phyloP scores from a whole-genome alignment of 1,140 invertebrate species.

The Lucilia cuprina region DNA sequence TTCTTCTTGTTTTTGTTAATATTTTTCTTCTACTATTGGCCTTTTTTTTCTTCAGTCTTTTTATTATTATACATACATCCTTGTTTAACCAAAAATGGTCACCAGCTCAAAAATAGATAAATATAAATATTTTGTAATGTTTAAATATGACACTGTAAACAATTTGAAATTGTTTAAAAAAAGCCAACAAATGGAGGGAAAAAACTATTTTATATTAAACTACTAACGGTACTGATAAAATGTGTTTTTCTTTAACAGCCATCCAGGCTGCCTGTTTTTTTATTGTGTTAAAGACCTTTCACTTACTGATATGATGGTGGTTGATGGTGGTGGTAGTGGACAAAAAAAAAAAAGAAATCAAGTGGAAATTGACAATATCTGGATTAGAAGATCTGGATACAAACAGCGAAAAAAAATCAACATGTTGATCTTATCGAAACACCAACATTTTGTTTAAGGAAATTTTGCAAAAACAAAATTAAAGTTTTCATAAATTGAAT shows the following conservation, averaged over 20 bases:
- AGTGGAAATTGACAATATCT: constrained; percentile 14
- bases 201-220: not conserved
- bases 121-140: constrained; percentile 15
- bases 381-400: not conserved
- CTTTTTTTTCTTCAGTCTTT: not conserved
- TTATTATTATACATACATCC: not conserved
- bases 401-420: not conserved
- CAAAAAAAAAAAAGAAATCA: not conserved
- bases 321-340: not conserved
- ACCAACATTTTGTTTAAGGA: not conserved
- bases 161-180: not conserved
- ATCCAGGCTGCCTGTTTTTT: not conserved
- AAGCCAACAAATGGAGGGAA: not conserved
- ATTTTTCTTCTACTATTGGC: too few relatives aligned
- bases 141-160: constrained; percentile 10
- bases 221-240: constrained; percentile 6
- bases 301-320: not conserved
- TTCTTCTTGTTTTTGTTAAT: not conserved
- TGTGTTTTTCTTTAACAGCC: not conserved
- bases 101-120: not conserved
- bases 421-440: not conserved
- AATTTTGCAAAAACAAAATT: not conserved
- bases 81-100: constrained; percentile 6
- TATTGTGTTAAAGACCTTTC: constrained; percentile 7
- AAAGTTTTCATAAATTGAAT: too few relatives aligned